phyloP scores from a whole-genome alignment of 2,797 vertebrate species.

The Cyclopterus lumpus region DNA sequence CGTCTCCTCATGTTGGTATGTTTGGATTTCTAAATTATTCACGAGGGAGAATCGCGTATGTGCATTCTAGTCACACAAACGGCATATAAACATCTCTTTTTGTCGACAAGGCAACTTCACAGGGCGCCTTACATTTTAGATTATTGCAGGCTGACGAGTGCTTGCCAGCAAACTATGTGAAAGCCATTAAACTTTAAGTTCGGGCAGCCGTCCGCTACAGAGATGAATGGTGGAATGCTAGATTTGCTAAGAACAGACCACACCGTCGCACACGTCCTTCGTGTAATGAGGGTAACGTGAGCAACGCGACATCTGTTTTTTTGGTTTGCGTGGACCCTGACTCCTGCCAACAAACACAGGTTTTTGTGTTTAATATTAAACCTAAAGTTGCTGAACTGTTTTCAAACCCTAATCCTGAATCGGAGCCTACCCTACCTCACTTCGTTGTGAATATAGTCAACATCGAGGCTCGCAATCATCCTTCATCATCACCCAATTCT shows the following conservation, averaged over 20 bases:
- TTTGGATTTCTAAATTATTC: not conserved
- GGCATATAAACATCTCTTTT: not conserved
- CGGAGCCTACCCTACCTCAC: slow-evolving; percentile 1
- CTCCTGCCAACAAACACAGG: slow-evolving; percentile 26
- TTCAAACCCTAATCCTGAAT: slow-evolving; percentile 51
- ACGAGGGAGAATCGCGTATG: not conserved
- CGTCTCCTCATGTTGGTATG: too few relatives aligned
- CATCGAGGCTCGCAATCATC: slow-evolving; percentile 39
- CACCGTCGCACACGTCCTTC: not conserved
- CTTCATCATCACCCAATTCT: slow-evolving; percentile 48
- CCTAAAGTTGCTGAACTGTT: slow-evolving; percentile 24
- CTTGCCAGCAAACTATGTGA: slow-evolving; percentile 3
- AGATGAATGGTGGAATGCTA: slow-evolving; percentile 16
- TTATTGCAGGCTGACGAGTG: not conserved
- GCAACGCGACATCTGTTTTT: slow-evolving; percentile 32
- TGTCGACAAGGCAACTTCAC: not conserved
- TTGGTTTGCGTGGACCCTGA: slow-evolving; percentile 2
- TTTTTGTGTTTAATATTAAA: slow-evolving; percentile 37
- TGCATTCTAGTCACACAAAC: not conserved
- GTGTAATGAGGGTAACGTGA: slow-evolving; percentile 19
- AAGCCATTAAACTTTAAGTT: not conserved
- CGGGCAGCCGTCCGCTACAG: not conserved
- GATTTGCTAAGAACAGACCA: slow-evolving; percentile 12
- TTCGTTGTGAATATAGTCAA: slow-evolving; percentile 50
- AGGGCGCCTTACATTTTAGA: not conserved